Evolutionary conservation across 2,888 invertebrate species (phyloP), one percentile per base, ranked within the genome.

Genomic region (Harpagoxenus sublaevis): DNA sequence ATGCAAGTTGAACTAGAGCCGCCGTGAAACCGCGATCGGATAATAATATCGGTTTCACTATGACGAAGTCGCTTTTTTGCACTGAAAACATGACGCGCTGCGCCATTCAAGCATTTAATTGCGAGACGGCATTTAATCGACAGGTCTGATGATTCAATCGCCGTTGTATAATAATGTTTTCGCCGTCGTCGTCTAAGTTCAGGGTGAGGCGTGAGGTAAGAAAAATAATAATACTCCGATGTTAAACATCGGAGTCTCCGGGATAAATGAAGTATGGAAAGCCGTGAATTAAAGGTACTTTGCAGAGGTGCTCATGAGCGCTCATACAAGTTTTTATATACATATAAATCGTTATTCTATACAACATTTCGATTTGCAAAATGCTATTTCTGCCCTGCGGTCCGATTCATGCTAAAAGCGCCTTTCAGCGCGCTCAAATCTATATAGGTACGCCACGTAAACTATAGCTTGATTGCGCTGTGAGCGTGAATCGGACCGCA

Each of bases 21-120:
- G 55, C 28, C 15, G 10, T 55, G 18, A 68, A 82, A 89, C 84
- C 70, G 28, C 35, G 8, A 18, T 31, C 10, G 63, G 39, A 57
- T 62, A 15, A 53, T 62, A 53, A 70, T 8, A 23, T 48, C 6
- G 8, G 18, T 51, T 5, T 57, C 12, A 71, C 45, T 8, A 18
- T 18, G 60, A 9, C 2, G 4, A 18, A 45, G 39, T 0, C 12
- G 9, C 35, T 18, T 71, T 62, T 81, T 70, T 51, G 35, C 70
- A 35, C 18, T 48, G 9, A 63, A 63, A 39, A 9, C 18, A 0
- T n/a, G 23, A n/a, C 15, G 0, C n/a, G 23, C n/a, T 15, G 39
- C 15, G 39, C 31, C 23, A 15, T 3, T 10, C 0, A 15, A 48
- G 39, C 9, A 57, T 42, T 42, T 42, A 39, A 60, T 48, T 51